Evolutionary conservation across 1,140 invertebrate species (phyloP).

Genomic region (Drosophila repletoides): DNA sequence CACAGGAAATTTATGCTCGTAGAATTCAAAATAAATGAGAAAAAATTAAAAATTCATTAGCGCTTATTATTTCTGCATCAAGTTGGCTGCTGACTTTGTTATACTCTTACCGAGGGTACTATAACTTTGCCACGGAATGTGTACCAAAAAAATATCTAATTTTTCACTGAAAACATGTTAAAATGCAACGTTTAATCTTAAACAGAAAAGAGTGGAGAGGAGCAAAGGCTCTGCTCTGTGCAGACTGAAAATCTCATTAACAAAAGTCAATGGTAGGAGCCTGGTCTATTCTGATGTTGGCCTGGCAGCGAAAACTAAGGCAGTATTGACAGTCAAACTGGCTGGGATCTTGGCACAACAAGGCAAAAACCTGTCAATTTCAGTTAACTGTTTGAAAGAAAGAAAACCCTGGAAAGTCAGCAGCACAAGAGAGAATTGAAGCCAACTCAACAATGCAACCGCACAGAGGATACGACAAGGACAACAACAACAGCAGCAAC

Average conservation of each 20-base stretch:
- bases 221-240: constrained; percentile 15
- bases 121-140: too few relatives aligned
- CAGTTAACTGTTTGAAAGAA: constrained; percentile 57
- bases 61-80: too few relatives aligned
- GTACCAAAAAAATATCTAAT: too few relatives aligned
- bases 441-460: constrained; percentile 37
- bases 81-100: too few relatives aligned
- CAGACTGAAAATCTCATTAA: constrained; percentile 69
- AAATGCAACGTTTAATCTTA: constrained; percentile 38
- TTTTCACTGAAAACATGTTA: too few relatives aligned
- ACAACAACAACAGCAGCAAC: constrained; percentile 23
- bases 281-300: background rate
- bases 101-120: too few relatives aligned
- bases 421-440: constrained; percentile 27
- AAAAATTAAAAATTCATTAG: too few relatives aligned
- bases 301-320: background rate
- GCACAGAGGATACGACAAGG: constrained; percentile 5
- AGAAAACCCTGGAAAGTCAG: constrained; percentile 12
- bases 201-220: background rate
- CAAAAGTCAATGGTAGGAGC: constrained; percentile 24
- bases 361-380: constrained; percentile 73
- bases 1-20: constrained; percentile 12
- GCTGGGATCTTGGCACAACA: constrained; percentile 53
- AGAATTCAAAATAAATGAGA: background rate
- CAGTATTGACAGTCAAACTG: constrained; percentile 8